Conservation (phyloP, 1,140 invertebrate species). For the Drosophila arawakana region DNA sequence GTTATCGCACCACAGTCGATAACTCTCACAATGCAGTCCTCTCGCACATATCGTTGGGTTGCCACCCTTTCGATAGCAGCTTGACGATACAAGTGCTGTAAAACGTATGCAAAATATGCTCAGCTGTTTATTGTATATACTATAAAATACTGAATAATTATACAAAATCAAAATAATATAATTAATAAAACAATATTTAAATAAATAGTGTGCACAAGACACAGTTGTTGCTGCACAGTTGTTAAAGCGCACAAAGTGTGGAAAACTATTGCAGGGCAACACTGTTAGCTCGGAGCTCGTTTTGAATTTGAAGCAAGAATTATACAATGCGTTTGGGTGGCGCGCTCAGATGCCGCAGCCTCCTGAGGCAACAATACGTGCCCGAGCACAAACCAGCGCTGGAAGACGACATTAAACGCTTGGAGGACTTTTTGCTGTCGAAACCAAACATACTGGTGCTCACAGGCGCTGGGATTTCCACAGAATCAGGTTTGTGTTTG, state of each 20-base stretch:
- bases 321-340: constrained; percentile 56
- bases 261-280: background rate
- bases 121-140: background rate
- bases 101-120: background rate
- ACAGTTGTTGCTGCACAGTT: no score
- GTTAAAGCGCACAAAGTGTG: no score
- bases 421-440: constrained; percentile 88
- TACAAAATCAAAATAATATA: background rate
- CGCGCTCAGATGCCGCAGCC: constrained; percentile 52
- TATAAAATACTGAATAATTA: no score
- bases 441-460: constrained; percentile 89
- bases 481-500: constrained; percentile 89
- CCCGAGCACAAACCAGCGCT: constrained; percentile 89
- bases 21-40: background rate
- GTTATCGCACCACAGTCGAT: background rate
- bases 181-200: background rate
- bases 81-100: background rate
- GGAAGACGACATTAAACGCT: constrained; percentile 86
- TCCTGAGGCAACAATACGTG: constrained; percentile 86
- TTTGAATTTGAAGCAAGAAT: constrained; percentile 11
- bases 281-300: background rate
- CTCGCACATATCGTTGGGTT: background rate
- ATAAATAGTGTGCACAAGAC: background rate
- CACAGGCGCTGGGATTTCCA: constrained; percentile 98
- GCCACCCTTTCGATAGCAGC: background rate